Base-by-base conservation (phyloP, 1,140 invertebrate genomes). In the Plodia interpunctella region DNA sequence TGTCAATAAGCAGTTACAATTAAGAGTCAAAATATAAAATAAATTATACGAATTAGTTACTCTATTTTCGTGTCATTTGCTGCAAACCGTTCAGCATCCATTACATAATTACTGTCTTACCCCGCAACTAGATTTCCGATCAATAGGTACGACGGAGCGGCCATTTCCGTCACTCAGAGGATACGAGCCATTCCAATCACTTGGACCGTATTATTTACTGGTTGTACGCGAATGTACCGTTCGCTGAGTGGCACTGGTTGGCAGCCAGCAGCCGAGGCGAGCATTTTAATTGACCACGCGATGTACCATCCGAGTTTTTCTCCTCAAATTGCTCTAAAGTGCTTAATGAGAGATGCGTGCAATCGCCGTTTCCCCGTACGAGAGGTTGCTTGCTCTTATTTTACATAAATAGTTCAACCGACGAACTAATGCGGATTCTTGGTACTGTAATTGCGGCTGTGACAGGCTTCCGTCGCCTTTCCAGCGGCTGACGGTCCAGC, bases 331-430 rank as follows among this genome's bases (percentile, higher is more conserved):
- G 79, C 83, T 89, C 79, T 83, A 87, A 89, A 89, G 87, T 89
- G 79, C 87, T 87, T 89, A 89, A 89, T 89, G 82, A 87, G 83
- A 64, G 84, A 87, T 89, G 87, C 87, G 87, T 89, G 87, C 87
- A 79, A 86, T 88, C 74, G 80, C 66, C 76, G 87, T 88, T 87
- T 87, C 83, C 80, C 79, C 82, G 84, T 87, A 88, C 77, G 76
- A 78, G 78, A 77, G 69, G 65, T 72, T 82, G 78, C 77, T 86
- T 82, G 78, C 76, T 86, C 84, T 85, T 87, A 80, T 89, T 89
- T 87, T 87, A 84, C 84, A 87, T 87, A 87, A 88, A 89, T 89
- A 89, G 84, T 87, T 85, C 74, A 80, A 74, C 73, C 75, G 69
- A 70, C 76, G 74, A 87, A 85, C 87, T 89, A 89, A 89, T 89